phyloP scores from a whole-genome alignment of 1,140 invertebrate species.

The Carposina sasakii region DNA sequence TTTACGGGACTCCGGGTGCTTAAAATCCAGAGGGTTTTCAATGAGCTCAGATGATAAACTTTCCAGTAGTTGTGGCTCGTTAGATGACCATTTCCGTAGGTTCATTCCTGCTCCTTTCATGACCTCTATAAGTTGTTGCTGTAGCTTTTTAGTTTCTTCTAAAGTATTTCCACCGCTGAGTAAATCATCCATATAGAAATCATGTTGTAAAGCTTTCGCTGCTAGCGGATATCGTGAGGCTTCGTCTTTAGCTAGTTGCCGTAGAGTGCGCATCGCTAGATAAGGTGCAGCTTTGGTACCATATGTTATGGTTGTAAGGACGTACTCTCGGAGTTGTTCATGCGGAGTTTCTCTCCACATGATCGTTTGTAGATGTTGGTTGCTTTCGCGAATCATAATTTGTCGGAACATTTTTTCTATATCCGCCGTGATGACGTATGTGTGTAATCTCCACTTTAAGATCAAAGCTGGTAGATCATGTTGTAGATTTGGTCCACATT shows the following conservation, averaged over 20 bases:
- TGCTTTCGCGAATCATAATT: slow-evolving; percentile 28
- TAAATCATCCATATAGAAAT: background rate
- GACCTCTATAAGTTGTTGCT: background rate
- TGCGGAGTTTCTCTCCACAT: slow-evolving; percentile 29
- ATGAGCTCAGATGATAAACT: background rate
- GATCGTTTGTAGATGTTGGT: slow-evolving; percentile 38
- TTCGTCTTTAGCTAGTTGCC: background rate
- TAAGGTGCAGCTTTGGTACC: slow-evolving; percentile 5
- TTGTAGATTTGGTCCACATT: background rate
- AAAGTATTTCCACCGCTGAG: background rate
- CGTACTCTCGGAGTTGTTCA: slow-evolving; percentile 12
- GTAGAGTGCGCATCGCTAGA: background rate
- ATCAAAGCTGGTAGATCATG: background rate
- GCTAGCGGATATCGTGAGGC: background rate
- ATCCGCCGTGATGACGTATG: slow-evolving; percentile 33
- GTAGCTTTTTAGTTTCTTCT: background rate
- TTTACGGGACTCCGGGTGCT: slow-evolving; percentile 15
- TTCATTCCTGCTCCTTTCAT: background rate
- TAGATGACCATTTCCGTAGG: background rate
- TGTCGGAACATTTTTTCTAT: slow-evolving; percentile 52
- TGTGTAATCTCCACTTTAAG: slow-evolving; percentile 14
- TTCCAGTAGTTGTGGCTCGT: background rate
- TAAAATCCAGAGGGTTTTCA: slow-evolving; percentile 5
- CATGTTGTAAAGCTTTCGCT: background rate
- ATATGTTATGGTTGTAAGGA: slow-evolving; percentile 6